Percentiles rank a stretch among this genome's conserved stretches.
Evolutionary conservation across 2,113 vertebrate genomes (phyloP).

Genomic region (Myrmecobius fasciatus): DNA sequence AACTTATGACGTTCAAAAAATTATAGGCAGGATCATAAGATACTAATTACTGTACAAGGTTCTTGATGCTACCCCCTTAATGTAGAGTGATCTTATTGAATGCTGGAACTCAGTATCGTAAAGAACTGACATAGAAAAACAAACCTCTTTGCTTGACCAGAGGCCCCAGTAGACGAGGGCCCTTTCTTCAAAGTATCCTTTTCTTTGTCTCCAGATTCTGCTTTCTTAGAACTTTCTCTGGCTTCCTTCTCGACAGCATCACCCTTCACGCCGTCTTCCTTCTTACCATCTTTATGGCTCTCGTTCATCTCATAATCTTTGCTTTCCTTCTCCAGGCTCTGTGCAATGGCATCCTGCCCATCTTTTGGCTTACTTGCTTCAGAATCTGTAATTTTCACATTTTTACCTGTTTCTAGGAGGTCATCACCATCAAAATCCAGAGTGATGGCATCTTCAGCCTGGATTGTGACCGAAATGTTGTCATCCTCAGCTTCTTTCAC

Average conservation of each 20-base stretch:
- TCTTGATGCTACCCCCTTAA: slow-evolving; percentile 99
- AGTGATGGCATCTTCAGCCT: slow-evolving; percentile 99
- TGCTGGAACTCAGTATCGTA: slow-evolving; percentile 99
- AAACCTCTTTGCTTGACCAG: slow-evolving; percentile 99
- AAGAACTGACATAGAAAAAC: slow-evolving; percentile 99
- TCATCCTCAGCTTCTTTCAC: slow-evolving; percentile 98
- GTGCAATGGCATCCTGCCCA: slow-evolving; percentile 91
- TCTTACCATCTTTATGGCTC: slow-evolving; percentile 97
- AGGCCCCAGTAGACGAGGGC: slow-evolving; percentile 97
- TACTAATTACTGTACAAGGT: slow-evolving; percentile 91
- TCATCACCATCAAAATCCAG: slow-evolving; percentile 99
- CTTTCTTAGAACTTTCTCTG: slow-evolving; percentile 97
- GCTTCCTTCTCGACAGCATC: slow-evolving; percentile 95
- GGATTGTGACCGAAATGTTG: slow-evolving; percentile 99
- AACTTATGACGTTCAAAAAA: slow-evolving; percentile 94
- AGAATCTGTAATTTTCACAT: slow-evolving; percentile 99
- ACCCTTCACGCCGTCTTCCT: slow-evolving; percentile 93
- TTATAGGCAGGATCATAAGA: slow-evolving; percentile 93
- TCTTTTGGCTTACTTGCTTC: slow-evolving; percentile 96
- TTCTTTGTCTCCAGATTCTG: slow-evolving; percentile 99
- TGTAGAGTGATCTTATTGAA: slow-evolving; percentile 97
- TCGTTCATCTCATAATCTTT: slow-evolving; percentile 92
- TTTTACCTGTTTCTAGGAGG: slow-evolving; percentile 99
- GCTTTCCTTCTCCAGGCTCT: slow-evolving; percentile 93
- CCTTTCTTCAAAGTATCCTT: slow-evolving; percentile 99